Conservation (phyloP, 92 coral and sea anemone genomes). For the Porites cylindrica region DNA sequence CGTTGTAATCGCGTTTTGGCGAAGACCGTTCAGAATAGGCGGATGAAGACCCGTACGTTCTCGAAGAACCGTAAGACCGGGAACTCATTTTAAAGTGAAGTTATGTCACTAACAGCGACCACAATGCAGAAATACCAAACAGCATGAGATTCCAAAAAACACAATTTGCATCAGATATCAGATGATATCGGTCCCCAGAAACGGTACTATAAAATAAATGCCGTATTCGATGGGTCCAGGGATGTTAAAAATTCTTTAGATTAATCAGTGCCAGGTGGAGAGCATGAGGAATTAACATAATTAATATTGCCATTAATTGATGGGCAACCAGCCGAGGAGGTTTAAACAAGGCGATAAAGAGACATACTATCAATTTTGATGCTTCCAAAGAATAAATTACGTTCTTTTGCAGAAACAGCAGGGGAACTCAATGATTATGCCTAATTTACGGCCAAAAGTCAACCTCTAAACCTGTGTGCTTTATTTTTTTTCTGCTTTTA, state of each 20-base stretch:
- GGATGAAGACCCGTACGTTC: slow-evolving; percentile 18
- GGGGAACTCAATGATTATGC: neutral
- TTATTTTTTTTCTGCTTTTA: neutral
- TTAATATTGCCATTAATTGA: slow-evolving; percentile 37
- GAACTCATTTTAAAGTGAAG: slow-evolving; percentile 31
- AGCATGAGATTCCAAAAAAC: slow-evolving; percentile 10
- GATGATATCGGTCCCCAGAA: neutral
- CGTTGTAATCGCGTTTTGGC: slow-evolving; percentile 19
- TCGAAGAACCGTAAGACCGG: slow-evolving; percentile 30
- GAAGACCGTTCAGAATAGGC: slow-evolving; percentile 24
- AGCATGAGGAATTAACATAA: slow-evolving; percentile 3
- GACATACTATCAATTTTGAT: neutral
- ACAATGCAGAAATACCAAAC: neutral
- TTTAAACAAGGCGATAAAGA: neutral
- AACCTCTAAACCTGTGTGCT: no score
- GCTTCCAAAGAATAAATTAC: neutral
- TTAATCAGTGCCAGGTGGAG: slow-evolving; percentile 24
- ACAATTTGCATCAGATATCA: slow-evolving; percentile 30
- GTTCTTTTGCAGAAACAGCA: neutral
- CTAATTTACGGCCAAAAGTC: no score
- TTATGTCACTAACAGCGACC: neutral
- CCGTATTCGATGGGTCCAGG: slow-evolving; percentile 10
- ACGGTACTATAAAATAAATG: neutral
- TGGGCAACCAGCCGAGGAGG: slow-evolving; percentile 25
- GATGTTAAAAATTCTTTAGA: slow-evolving; percentile 21